Conservation (phyloP, 2,113 vertebrate species). For the Motacilla alba region DNA sequence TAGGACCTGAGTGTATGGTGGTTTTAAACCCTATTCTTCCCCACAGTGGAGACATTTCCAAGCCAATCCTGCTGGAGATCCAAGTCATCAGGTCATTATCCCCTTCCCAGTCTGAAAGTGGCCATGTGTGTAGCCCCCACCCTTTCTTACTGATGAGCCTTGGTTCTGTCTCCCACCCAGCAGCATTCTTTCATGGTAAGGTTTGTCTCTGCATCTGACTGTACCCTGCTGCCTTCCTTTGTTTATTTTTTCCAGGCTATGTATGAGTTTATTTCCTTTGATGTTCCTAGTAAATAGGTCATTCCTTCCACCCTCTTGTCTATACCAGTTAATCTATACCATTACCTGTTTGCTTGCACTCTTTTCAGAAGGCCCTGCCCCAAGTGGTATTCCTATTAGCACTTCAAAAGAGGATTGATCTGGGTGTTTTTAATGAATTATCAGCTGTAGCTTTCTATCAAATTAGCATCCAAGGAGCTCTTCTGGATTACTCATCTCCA, state of each 20-base stretch:
- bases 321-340: constrained; percentile 27
- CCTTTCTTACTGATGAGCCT: neutral
- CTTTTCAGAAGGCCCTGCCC: neutral
- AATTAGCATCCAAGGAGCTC: neutral
- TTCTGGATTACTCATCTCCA: neutral
- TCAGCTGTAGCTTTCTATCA: neutral
- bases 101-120: neutral
- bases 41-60: neutral
- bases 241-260: neutral
- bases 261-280: constrained; percentile 25
- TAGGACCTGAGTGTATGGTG: neutral
- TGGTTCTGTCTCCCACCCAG: neutral
- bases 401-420: constrained; percentile 43
- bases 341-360: neutral
- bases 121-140: neutral
- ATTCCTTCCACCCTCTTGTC: constrained; percentile 12
- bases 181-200: neutral
- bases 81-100: neutral
- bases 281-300: constrained; percentile 27
- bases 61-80: neutral
- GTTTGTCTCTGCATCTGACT: neutral
- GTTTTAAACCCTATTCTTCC: neutral
- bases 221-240: neutral
- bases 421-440: neutral
- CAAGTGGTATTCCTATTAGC: constrained; percentile 12